Evolutionary conservation across 2,797 vertebrate genomes (phyloP), one percentile per base, ranked within the genome.

Genomic region (Channallabes apus): DNA sequence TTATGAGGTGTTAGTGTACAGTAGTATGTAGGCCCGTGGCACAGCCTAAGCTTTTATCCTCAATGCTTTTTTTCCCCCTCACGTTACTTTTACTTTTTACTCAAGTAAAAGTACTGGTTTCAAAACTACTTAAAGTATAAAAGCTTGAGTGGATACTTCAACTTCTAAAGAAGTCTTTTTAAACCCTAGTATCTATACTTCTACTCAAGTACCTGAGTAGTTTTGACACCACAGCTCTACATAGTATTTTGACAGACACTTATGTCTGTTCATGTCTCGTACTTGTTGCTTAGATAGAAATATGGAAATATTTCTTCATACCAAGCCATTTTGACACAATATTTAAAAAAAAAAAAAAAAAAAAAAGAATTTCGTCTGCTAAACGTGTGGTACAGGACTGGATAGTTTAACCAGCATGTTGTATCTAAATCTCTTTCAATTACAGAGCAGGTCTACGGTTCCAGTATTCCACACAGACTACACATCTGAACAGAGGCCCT

Each of bases 391-490:
- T n/a, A 46, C 68, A 38, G 11, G 22, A 32, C 6, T 69, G 20
- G 67, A 9, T 38, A 69, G 38, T 69, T 76, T 11, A 54, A 9
- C 27, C 18, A 35, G 29, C 41, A 35, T 46, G 35, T n/a, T 8
- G 35, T 29, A 22, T 46, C n/a, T 76, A 0, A n/a, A 15, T n/a
- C n/a, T 59, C 27, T 62, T 46, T 46, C 41, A n/a, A 29, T 86
- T 56, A 84, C 35, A 94, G 95, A 82, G 90, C 93, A 62, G 92
- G 93, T 38, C 94, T 95, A 84, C 80, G 94, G 0, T 58, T 97
- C 75, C 93, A 94, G 84, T 95, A 93, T 87, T 96, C 95, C 86
- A 97, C 97, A 90, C 96, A 95, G 86, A 87, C 94, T 9, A 92
- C 93, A 79, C 94, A 94, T 64, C 93, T 94, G 41, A 96, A 96